phyloP scores from a whole-genome alignment of 2,797 vertebrate genomes.

The Sebastes trivittatus region DNA sequence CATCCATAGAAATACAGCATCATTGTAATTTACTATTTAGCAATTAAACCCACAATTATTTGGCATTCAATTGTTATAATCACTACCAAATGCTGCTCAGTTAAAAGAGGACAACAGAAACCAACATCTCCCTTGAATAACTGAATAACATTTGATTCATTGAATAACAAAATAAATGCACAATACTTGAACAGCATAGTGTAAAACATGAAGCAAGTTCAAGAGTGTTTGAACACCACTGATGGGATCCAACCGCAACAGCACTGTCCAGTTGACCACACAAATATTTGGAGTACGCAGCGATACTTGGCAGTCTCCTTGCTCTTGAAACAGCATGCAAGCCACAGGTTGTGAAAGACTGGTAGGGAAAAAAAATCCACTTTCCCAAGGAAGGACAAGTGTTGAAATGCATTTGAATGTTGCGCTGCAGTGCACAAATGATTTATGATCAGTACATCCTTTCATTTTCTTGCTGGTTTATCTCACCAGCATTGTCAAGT shows the following conservation, averaged over 20 bases:
- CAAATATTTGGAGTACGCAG: constrained; percentile 82
- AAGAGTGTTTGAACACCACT: constrained; percentile 73
- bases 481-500: constrained; percentile 52
- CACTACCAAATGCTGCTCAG: constrained; percentile 1
- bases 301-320: constrained; percentile 76
- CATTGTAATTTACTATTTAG: neutral
- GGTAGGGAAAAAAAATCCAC: constrained; percentile 40
- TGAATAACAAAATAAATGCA: constrained; percentile 39
- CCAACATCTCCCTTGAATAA: neutral
- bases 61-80: neutral
- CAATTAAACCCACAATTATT: constrained; percentile 10
- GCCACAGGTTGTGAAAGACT: constrained; percentile 79
- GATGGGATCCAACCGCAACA: constrained; percentile 73
- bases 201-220: constrained; percentile 64
- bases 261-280: constrained; percentile 78
- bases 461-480: constrained; percentile 59
- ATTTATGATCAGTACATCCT: constrained; percentile 66
- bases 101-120: constrained; percentile 3
- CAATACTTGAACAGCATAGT: constrained; percentile 44
- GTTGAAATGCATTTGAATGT: constrained; percentile 73
- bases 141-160: constrained; percentile 17
- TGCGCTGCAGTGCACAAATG: constrained; percentile 54
- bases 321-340: constrained; percentile 72
- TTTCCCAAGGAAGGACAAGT: constrained; percentile 75
- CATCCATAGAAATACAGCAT: neutral